These are phyloP conservation scores for Alligator sinensis DNA, from an alignment of 2,113 vertebrate species.

Conservation along the genomic window DNA sequence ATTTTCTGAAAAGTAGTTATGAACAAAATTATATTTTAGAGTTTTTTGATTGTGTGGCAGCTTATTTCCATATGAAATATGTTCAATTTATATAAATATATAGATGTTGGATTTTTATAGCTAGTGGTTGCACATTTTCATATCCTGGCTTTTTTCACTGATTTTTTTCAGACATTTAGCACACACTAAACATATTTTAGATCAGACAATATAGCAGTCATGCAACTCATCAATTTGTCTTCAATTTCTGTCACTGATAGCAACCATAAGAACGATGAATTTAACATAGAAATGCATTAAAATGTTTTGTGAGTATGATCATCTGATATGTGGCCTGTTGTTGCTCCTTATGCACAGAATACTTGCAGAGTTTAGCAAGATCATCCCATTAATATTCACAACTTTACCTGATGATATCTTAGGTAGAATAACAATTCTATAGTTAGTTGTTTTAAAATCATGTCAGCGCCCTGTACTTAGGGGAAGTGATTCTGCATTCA, in stretches of 20 bases:
- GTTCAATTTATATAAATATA: neutral
- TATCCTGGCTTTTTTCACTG: neutral
- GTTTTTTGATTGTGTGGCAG: neutral
- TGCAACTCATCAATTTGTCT: neutral
- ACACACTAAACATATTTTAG: neutral
- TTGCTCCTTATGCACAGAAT: neutral
- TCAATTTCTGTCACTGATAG: neutral
- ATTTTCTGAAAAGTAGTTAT: neutral
- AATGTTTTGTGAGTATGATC: neutral
- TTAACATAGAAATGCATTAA: neutral
- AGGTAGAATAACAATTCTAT: neutral
- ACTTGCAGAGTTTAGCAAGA: neutral
- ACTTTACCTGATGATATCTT: neutral
- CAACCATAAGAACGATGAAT: neutral
- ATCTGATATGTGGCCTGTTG: neutral
- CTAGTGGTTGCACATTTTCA: neutral
- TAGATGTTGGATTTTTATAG: neutral
- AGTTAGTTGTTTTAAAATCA: neutral
- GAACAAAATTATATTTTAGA: neutral
- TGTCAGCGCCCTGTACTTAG: constrained; percentile 10
- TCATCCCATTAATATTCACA: neutral
- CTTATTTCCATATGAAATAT: neutral
- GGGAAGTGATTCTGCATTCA: neutral
- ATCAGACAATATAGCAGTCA: neutral
- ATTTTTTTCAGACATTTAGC: neutral